phyloP scores from a whole-genome alignment of 2,888 invertebrate genomes.

The Xylocampa areola region DNA sequence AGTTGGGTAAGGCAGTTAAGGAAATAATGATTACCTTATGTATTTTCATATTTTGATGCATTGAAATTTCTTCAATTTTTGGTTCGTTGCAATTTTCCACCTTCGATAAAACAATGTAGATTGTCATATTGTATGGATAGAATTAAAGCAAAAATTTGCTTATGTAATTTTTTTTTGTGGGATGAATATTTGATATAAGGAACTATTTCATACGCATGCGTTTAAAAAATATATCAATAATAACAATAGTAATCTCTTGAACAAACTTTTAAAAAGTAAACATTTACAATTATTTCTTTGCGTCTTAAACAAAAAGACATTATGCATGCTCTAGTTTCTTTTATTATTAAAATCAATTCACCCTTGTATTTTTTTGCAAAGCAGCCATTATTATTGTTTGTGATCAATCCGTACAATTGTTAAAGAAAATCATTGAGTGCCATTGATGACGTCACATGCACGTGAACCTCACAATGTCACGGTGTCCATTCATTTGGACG shows the following conservation, averaged over 20 bases:
- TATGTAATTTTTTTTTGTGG: too few relatives aligned
- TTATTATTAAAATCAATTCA: not conserved
- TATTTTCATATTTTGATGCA: too few relatives aligned
- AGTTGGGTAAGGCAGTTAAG: not conserved
- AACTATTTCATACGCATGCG: too few relatives aligned
- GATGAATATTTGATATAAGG: too few relatives aligned
- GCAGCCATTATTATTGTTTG: constrained; percentile 24
- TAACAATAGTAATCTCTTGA: too few relatives aligned
- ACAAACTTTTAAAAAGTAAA: too few relatives aligned
- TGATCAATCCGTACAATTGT: constrained; percentile 31
- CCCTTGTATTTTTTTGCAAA: constrained; percentile 10
- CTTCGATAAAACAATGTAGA: too few relatives aligned
- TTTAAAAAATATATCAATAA: too few relatives aligned
- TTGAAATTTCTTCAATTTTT: too few relatives aligned
- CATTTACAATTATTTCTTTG: too few relatives aligned
- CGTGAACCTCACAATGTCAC: constrained; percentile 72
- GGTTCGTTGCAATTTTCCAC: too few relatives aligned
- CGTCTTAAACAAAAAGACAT: not conserved
- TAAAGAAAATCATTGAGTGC: constrained; percentile 49
- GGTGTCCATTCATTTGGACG: constrained; percentile 69
- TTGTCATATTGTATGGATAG: not conserved
- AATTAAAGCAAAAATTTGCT: not conserved
- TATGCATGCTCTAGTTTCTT: not conserved
- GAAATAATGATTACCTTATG: too few relatives aligned
- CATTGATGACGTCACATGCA: constrained; percentile 54